A percentile compares a stretch with the other conserved stretches of the same genome.
Conservation (phyloP, 2,888 invertebrate genomes). For the Cheilosia grossa region DNA sequence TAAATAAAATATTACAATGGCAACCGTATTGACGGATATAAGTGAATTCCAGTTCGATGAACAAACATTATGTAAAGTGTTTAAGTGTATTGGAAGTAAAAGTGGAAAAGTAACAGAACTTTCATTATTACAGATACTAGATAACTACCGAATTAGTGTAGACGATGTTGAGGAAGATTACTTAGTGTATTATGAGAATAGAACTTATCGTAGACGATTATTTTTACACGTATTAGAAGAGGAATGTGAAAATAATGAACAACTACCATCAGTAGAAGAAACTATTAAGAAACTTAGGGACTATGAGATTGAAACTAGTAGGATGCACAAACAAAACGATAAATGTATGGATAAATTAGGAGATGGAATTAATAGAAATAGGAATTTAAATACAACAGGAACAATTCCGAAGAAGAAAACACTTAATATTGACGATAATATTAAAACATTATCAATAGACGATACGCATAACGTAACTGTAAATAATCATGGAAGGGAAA, state of each 20-base stretch:
- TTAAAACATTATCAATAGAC: background rate
- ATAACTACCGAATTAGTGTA: conserved; percentile 1
- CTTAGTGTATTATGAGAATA: conserved; percentile 1
- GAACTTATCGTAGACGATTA: background rate
- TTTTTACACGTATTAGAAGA: conserved; percentile 5
- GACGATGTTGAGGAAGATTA: conserved; percentile 1
- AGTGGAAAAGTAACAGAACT: background rate
- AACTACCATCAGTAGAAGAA: conserved; percentile 1
- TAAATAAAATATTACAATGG: too few relatives aligned
- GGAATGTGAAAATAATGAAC: conserved; percentile 1
- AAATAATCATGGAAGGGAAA: background rate
- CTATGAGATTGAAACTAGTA: background rate
- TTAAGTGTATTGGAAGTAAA: background rate
- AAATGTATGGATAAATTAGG: background rate
- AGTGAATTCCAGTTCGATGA: too few relatives aligned
- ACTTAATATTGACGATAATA: background rate
- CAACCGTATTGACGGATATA: too few relatives aligned
- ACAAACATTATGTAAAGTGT: too few relatives aligned
- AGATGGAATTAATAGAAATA: too few relatives aligned
- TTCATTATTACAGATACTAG: background rate
- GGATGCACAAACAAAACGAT: background rate
- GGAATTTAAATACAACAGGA: background rate
- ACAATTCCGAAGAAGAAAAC: background rate
- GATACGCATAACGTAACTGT: background rate
- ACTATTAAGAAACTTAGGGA: background rate